Percentiles rank a stretch among this genome's conserved stretches.
Evolutionary conservation across 2,113 vertebrate species (phyloP).

Genomic region (Anas platyrhynchos): DNA sequence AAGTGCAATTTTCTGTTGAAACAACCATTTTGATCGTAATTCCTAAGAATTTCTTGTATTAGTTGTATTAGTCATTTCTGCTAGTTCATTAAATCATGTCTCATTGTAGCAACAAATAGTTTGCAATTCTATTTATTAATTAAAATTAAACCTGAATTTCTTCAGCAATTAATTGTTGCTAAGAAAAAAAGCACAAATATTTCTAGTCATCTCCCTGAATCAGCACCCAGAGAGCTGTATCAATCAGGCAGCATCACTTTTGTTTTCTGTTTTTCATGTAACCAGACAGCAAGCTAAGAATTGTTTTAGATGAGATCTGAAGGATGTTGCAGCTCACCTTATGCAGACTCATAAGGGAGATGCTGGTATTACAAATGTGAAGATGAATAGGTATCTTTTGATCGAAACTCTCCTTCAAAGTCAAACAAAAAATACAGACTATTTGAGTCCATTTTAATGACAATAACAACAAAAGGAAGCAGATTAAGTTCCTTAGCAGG

Average conservation of each 20-base stretch:
- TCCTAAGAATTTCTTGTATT: background rate
- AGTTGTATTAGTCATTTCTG: background rate
- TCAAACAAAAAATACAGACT: background rate
- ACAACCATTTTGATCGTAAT: background rate
- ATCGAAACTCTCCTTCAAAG: slow-evolving; percentile 9
- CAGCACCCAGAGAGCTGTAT: background rate
- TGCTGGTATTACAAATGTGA: background rate
- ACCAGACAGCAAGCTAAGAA: slow-evolving; percentile 5
- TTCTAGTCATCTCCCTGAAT: background rate
- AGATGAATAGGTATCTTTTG: background rate
- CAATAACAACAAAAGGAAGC: background rate
- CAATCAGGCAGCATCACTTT: background rate
- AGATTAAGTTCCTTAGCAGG: background rate
- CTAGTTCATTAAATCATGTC: background rate
- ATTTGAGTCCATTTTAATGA: background rate
- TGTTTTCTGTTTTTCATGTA: background rate
- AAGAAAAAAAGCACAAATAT: background rate
- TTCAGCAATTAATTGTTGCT: background rate
- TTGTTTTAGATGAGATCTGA: background rate
- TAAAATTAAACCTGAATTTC: background rate
- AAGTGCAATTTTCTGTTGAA: background rate
- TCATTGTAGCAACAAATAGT: background rate
- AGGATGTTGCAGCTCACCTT: background rate
- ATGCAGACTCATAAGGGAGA: background rate
- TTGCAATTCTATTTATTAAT: background rate